Evolutionary conservation across 2,113 vertebrate genomes (phyloP), one percentile per base, ranked within the genome.

Genomic region (Polypterus bichir): DNA sequence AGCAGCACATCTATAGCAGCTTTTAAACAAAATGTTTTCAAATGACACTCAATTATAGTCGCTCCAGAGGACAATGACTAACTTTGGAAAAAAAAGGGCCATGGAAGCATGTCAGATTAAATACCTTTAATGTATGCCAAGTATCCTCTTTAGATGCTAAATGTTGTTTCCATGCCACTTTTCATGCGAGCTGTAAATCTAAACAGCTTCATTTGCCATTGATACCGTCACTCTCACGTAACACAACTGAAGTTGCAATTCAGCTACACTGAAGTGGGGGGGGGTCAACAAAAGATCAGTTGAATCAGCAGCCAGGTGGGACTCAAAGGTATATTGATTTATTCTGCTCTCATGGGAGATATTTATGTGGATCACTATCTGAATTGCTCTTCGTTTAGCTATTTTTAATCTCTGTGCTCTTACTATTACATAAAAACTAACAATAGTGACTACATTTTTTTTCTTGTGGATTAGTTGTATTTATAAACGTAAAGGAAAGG

Each of bases 1-100:
- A 66, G 57, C 59, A 47, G 49, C 62, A 66, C 71, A 69, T 76
- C 64, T 66, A 54, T 73, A 62, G 66, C 64, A 72, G 64, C 64
- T 71, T 77, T 74, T 76, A 73, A 72, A 77, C 63, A 67, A 70
- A 65, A 66, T 61, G 62, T 68, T 71, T 65, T 63, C 69, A 71
- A 77, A 77, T 69, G 70, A 73, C 72, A 71, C 65, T 73, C 59
- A 58, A 63, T 70, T 74, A 72, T 64, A 65, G 68, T 64, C 65
- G 68, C 61, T 62, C 47, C 64, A 59, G 65, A 64, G 73, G 74
- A 69, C 63, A 65, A 65, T 65, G 69, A 65, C 60, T 61, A 62
- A 56, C 60, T 57, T 55, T 44, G 45, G 54, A 5, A 66, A 66
- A 65, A 60, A 27, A 27, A 27, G 27, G 27, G 52, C 27, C 56